Conservation (phyloP, 2,888 invertebrate species). For the Agonopterix alstromeriana region DNA sequence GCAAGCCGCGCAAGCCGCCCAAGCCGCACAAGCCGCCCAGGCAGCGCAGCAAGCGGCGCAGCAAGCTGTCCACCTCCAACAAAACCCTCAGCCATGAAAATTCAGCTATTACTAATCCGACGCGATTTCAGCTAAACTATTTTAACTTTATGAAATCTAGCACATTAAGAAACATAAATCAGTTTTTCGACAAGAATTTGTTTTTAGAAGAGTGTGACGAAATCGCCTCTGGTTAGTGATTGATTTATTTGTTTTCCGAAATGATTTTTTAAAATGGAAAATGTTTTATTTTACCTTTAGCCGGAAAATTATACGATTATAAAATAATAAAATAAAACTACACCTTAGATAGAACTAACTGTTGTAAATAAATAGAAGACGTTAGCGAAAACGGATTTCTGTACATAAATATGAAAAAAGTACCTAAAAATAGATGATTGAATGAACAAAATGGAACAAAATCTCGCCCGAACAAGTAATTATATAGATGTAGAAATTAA, state of each 20-base stretch:
- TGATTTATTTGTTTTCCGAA: constrained; percentile 16
- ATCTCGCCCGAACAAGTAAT: constrained; percentile 71
- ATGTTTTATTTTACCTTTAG: constrained; percentile 27
- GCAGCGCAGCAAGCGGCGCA: constrained; percentile 68
- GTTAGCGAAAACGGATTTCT: constrained; percentile 50
- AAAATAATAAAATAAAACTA: constrained; percentile 34
- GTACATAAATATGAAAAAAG: constrained; percentile 50
- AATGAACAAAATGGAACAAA: constrained; percentile 68
- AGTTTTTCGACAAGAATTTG: constrained; percentile 27
- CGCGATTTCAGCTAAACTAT: constrained; percentile 50
- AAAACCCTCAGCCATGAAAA: constrained; percentile 84
- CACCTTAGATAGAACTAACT: constrained; percentile 59
- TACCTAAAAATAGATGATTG: constrained; percentile 51
- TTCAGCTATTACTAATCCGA: constrained; percentile 87
- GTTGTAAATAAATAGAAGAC: constrained; percentile 61
- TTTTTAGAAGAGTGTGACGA: constrained; percentile 38
- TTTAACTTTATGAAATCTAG: constrained; percentile 4
- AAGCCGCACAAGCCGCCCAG: constrained; percentile 39
- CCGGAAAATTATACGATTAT: constrained; percentile 33
- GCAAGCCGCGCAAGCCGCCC: constrained; percentile 30
- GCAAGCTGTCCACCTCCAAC: constrained; percentile 73
- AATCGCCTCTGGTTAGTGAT: constrained; percentile 71
- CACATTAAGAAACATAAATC: constrained; percentile 6
- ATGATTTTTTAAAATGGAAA: constrained; percentile 17
- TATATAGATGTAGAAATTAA: constrained; percentile 45